Evolutionary conservation across 2,113 vertebrate genomes (phyloP).

Genomic region (Origma solitaria): DNA sequence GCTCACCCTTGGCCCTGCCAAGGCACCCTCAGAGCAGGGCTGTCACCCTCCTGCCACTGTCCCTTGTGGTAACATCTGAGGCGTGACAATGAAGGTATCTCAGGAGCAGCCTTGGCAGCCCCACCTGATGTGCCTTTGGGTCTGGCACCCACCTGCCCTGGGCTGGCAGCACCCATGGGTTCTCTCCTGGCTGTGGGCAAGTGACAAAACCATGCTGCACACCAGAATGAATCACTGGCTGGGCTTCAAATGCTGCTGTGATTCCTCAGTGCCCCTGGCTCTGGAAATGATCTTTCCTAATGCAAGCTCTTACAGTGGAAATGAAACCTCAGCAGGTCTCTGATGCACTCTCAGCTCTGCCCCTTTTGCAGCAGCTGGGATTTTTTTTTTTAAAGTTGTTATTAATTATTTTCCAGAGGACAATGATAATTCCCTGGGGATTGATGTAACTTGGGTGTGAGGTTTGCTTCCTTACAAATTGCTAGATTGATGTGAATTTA

Average conservation of each 20-base stretch:
- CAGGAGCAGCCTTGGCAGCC: not conserved
- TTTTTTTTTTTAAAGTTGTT: not conserved
- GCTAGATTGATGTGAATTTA: not conserved
- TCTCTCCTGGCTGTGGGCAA: not conserved
- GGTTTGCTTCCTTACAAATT: not conserved
- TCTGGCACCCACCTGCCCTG: not conserved
- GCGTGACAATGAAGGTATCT: not conserved
- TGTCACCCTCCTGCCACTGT: not conserved
- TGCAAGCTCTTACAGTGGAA: not conserved
- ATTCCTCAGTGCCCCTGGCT: not conserved
- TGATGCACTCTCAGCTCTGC: not conserved
- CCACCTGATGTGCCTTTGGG: accelerated
- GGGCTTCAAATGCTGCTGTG: not conserved
- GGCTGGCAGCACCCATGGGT: not conserved
- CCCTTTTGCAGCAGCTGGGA: not conserved
- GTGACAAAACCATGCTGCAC: not conserved
- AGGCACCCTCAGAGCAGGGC: accelerated
- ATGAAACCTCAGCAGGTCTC: not conserved
- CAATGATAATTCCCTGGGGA: not conserved
- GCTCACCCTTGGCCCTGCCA: not conserved
- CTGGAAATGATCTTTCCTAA: not conserved
- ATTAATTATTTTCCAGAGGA: not conserved
- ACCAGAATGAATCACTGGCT: not conserved
- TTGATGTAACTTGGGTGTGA: not conserved
- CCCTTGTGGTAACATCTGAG: accelerated